Evolutionary conservation across 1,140 invertebrate species (phyloP), one percentile per base, ranked within the genome.

Genomic region (Eriosoma lanigerum): DNA sequence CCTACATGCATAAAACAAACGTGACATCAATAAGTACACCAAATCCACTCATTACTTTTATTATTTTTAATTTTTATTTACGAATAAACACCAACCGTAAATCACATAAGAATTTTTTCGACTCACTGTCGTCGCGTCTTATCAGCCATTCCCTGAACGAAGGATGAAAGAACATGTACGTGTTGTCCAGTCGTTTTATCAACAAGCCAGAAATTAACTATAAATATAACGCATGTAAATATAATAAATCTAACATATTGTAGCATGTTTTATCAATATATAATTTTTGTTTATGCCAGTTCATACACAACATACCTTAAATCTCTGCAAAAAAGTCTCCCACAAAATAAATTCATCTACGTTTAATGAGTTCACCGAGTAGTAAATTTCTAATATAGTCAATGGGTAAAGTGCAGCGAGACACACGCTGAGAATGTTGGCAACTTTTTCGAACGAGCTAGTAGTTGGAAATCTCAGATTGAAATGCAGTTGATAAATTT

Each of bases 91-190:
- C 84, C 84, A 84, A 89, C 89, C 96, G 88, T 46, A 93, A 87
- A 86, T 94, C 93, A 86, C 95, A 96, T 0, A 97, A 88, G 86
- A 97, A 98, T 86, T 97, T 97, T 0, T 90, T 90, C 50, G 91
- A 93, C 85, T 97, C 95, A 73, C 91, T 92, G 82, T 97, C 95
- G 81, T 96, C 94, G 21, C 96, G 87, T n/a, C 94, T 87, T 82
- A 96, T 93, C 48, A 98, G 88, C 96, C 96, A 98, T 87, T 98
- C 96, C 87, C 96, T 93, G 86, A 98, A 96, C 13, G 95, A 95
- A 1, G 96, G 95, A 86, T 98, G 96, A 86, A 97, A 97, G 85
- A 97, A 96, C 94, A 97, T 97, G 86, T 95, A 96, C 0, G 95
- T 96, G 84, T 94, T 93, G 86, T 98, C 96, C 78, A 93, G 88